phyloP scores from a whole-genome alignment of 2,113 vertebrate genomes.

The Ibidorhyncha struthersii region DNA sequence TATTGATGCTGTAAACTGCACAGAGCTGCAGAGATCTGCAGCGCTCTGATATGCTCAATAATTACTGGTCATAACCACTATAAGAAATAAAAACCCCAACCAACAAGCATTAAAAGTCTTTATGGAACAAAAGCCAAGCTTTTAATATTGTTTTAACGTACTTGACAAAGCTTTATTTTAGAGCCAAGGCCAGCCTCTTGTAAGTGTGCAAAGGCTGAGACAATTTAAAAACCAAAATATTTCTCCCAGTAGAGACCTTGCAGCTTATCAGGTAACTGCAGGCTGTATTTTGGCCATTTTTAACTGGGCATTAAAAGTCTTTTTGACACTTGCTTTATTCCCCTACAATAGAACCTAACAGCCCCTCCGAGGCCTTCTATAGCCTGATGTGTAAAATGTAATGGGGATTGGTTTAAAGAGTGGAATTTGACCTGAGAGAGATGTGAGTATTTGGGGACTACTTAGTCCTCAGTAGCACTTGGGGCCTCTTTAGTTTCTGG shows the following conservation, averaged over 20 bases:
- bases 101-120: conserved; percentile 3
- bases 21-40: background rate
- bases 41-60: background rate
- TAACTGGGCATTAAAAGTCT: conserved; percentile 69
- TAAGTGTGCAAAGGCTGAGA: conserved; percentile 24
- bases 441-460: conserved; percentile 56
- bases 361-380: conserved; percentile 10
- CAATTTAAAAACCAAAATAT: conserved; percentile 57
- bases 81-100: background rate
- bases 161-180: conserved; percentile 35
- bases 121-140: conserved; percentile 26
- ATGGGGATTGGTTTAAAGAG: conserved; percentile 56
- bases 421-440: conserved; percentile 66
- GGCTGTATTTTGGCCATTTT: conserved; percentile 43
- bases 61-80: background rate
- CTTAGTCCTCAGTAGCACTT: conserved; percentile 51
- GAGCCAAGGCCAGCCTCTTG: background rate
- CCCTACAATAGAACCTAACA: conserved; percentile 53
- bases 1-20: background rate
- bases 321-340: conserved; percentile 74
- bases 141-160: conserved; percentile 42
- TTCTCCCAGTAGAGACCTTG: conserved; percentile 58
- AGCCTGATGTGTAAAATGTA: conserved; percentile 45
- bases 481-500: conserved; percentile 51
- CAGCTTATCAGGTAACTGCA: conserved; percentile 60